Evolutionary conservation across 2,113 vertebrate genomes (phyloP).

Genomic region (Etia nguti): DNA sequence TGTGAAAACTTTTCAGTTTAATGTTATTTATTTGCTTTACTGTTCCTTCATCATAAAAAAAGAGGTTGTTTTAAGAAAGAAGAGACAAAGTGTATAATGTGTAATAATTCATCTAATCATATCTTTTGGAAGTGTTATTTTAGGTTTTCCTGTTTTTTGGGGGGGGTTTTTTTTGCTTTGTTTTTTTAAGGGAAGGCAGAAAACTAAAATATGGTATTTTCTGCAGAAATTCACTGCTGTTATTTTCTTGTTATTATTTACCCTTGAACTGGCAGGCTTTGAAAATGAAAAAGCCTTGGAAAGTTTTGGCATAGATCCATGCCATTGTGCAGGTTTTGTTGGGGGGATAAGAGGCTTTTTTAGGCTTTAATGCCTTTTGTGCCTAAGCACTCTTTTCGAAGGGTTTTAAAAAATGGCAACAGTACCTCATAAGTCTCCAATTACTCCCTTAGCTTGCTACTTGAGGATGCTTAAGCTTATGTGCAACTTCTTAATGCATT

Average conservation of each 20-base stretch:
- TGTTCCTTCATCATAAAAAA: not conserved
- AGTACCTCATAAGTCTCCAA: constrained; percentile 5
- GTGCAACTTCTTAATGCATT: not conserved
- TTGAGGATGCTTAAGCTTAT: not conserved
- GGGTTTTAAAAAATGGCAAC: not conserved
- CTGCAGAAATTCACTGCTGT: not conserved
- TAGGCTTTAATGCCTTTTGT: constrained; percentile 21
- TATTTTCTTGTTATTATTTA: constrained; percentile 18
- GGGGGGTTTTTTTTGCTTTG: not conserved
- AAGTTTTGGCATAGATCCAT: constrained; percentile 24
- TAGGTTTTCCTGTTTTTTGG: not conserved
- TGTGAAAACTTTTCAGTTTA: not conserved
- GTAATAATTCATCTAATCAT: not conserved
- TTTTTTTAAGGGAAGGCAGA: not conserved
- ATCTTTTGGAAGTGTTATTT: not conserved
- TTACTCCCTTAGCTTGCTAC: constrained; percentile 15
- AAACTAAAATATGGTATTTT: not conserved
- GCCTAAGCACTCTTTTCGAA: constrained; percentile 1
- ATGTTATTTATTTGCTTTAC: not conserved
- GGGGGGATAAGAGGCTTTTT: constrained; percentile 35
- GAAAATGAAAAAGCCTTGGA: not conserved
- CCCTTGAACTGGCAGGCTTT: not conserved
- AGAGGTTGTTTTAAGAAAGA: not conserved
- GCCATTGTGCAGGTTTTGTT: not conserved
- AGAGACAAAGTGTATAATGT: not conserved